Conservation (phyloP, 2,113 vertebrate genomes). For the Telmatochromis sp. region DNA sequence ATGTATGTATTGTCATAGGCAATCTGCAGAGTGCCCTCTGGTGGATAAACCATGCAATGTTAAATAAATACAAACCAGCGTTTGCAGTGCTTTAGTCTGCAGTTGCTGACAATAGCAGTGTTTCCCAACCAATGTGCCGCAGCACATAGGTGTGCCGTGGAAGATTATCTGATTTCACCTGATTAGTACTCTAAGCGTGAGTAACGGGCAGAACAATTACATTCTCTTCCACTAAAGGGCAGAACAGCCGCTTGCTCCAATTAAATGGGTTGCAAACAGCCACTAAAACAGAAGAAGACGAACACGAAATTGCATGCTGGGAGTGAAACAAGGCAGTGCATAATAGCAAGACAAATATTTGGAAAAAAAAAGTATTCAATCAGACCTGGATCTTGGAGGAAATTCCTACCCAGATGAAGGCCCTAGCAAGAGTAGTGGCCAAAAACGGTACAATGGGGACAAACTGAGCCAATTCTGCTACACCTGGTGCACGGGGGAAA, state of each 20-base stretch:
- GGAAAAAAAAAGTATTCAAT: neutral
- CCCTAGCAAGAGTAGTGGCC: accelerated
- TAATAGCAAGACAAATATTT: neutral
- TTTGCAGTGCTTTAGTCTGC: neutral
- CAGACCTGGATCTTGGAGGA: neutral
- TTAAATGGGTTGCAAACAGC: neutral
- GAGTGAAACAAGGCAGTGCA: neutral
- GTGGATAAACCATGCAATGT: neutral
- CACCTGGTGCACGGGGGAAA: accelerated
- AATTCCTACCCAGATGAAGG: neutral
- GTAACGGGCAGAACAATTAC: neutral
- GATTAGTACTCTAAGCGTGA: neutral
- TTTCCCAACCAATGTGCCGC: neutral
- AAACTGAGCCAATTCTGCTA: neutral
- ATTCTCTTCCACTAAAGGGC: neutral
- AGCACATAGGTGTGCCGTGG: neutral
- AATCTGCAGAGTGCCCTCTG: neutral
- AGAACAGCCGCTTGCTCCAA: accelerated
- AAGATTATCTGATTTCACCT: neutral
- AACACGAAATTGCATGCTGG: neutral
- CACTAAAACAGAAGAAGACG: neutral
- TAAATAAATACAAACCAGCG: neutral
- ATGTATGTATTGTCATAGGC: neutral
- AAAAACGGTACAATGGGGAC: accelerated
- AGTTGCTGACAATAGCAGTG: neutral